phyloP scores from a whole-genome alignment of 1,140 invertebrate species.

The Zaprionus africanus region DNA sequence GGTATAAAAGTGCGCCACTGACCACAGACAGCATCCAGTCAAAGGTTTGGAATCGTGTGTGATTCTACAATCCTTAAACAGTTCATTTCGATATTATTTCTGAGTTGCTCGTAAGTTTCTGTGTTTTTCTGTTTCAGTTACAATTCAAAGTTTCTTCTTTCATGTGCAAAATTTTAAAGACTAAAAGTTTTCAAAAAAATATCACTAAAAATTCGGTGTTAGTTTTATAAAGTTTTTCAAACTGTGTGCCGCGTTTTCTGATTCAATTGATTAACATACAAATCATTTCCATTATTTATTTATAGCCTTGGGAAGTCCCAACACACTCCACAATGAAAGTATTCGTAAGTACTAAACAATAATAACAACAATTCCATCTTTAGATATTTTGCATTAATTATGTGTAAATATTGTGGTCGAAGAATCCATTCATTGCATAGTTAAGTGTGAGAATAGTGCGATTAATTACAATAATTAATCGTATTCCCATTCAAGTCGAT shows the following conservation, averaged over 20 bases:
- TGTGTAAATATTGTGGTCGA: slow-evolving; percentile 36
- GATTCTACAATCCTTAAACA: slow-evolving; percentile 83
- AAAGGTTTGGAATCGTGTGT: slow-evolving; percentile 84
- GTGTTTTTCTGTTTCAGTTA: slow-evolving; percentile 19
- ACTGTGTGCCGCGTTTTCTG: slow-evolving; percentile 6
- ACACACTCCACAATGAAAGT: slow-evolving; percentile 77
- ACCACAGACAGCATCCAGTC: slow-evolving; percentile 89
- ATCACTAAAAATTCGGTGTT: neutral
- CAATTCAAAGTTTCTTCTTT: slow-evolving; percentile 4
- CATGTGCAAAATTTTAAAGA: slow-evolving; percentile 27
- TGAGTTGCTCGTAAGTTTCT: slow-evolving; percentile 72
- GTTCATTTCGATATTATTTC: slow-evolving; percentile 52
- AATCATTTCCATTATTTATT: slow-evolving; percentile 53
- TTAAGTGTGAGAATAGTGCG: slow-evolving; percentile 33
- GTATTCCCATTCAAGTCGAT: slow-evolving; percentile 19
- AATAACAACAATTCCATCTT: slow-evolving; percentile 22
- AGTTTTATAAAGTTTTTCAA: neutral
- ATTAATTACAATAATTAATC: slow-evolving; percentile 8
- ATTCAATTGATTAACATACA: slow-evolving; percentile 19
- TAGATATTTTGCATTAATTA: slow-evolving; percentile 24
- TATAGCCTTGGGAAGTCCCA: slow-evolving; percentile 69
- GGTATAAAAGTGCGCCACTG: slow-evolving; percentile 87
- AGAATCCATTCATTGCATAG: slow-evolving; percentile 11
- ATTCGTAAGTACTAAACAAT: slow-evolving; percentile 66
- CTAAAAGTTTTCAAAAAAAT: neutral